A percentile compares a stretch with the other conserved stretches of the same genome.
These are phyloP conservation scores for Cassiopea andromeda DNA, from an alignment of 30 jellyfish, hydroid and myxozoan species.

Conservation along the genomic window DNA sequence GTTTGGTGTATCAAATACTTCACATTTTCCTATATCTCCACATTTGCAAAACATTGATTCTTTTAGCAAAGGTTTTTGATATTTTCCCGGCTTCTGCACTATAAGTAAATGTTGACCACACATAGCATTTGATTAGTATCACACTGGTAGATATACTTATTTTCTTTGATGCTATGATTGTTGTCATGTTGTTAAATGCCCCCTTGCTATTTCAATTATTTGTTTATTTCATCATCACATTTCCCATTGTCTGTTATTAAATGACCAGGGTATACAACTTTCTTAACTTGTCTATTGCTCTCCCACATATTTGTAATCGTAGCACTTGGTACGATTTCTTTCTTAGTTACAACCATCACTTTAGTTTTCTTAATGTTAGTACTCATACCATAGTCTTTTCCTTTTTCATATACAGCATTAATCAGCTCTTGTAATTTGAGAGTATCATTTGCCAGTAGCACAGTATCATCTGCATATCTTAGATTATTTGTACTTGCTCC, in stretches of 20 bases:
- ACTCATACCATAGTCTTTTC: neutral
- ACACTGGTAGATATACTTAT: neutral
- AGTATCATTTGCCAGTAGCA: too few relatives aligned
- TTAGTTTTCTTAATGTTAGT: neutral
- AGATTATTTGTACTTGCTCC: too few relatives aligned
- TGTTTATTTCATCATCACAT: conserved; percentile 1
- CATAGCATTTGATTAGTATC: conserved; percentile 2
- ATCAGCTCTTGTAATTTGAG: neutral
- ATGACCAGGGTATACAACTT: neutral
- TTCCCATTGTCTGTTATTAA: conserved; percentile 2
- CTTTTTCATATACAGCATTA: neutral
- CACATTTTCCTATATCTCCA: neutral
- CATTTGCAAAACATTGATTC: neutral
- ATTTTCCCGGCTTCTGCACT: neutral
- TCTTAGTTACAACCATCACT: neutral
- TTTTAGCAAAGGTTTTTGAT: neutral
- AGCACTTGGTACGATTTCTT: neutral
- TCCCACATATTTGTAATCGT: neutral
- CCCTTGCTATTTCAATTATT: conserved; percentile 1
- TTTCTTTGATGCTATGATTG: neutral
- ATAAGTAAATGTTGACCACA: neutral
- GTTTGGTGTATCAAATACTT: neutral
- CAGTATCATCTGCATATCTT: too few relatives aligned
- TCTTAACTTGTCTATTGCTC: neutral
- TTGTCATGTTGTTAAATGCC: neutral